Evolutionary conservation across 2,797 vertebrate species (phyloP), one percentile per base, ranked within the genome.

Genomic region (Buceros bicornis): DNA sequence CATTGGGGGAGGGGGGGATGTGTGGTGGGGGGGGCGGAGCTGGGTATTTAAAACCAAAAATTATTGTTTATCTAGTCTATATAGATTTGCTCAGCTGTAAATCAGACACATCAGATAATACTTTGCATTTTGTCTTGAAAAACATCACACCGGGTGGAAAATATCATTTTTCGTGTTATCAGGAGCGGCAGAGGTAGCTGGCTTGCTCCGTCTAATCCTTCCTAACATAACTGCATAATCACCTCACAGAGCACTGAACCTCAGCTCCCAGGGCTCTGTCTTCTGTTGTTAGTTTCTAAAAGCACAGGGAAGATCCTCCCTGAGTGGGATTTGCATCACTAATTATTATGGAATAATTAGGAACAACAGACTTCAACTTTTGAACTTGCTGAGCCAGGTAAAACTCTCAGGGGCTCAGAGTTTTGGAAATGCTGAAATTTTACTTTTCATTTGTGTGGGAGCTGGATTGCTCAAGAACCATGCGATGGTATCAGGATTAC

Each of bases 311-410:
- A 95, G 82, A 93, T 94, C 88, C 60, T 89, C 85, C 87, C 71
- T 62, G 70, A 71, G 66, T 45, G 78, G 66, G 93, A 94, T 87
- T 93, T 96, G 90, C 89, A 94, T 92, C 74, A 57, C 92, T 97
- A 96, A 96, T 97, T 95, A 94, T 82, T 94, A 88, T n/a, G 53
- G 71, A 95, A 94, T 94, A 96, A 97, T 97, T 94, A 96, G 87
- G 66, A 82, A 85, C 66, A 96, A 82, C 95, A 96, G 93, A 94
- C 96, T 91, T 88, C 92, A 95, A 89, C 74, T 92, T 95, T 48
- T 89, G 86, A 96, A 96, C 94, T 95, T 69, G 47, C 74, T 37
- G 51, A 95, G 77, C 82, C 82, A 65, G 43, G 37, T 33, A 53
- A 85, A 83, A 91, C 71, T 94, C 90, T 42, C 91, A 84, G 29